Conservation (phyloP, 2,113 vertebrate genomes). For the Plestiodon gilberti region DNA sequence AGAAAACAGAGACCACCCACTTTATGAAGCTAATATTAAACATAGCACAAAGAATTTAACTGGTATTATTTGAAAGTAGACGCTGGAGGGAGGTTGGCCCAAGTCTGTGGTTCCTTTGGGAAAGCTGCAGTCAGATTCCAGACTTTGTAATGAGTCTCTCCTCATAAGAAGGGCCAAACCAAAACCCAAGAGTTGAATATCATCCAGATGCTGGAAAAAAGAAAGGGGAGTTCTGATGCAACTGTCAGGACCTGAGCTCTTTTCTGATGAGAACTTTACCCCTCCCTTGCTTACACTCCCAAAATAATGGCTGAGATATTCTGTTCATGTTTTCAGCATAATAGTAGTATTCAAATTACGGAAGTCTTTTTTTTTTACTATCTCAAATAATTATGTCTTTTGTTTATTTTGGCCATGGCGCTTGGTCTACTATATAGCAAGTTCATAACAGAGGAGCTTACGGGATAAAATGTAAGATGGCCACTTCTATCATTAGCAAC, state of each 20-base stretch:
- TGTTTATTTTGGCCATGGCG: background rate
- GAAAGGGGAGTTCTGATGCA: slow-evolving; percentile 46
- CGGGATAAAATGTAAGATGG: background rate
- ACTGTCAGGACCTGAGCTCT: slow-evolving; percentile 56
- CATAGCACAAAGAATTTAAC: slow-evolving; percentile 42
- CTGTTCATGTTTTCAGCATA: background rate
- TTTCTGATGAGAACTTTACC: slow-evolving; percentile 49
- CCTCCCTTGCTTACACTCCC: background rate
- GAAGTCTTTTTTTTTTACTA: background rate
- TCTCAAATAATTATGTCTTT: background rate
- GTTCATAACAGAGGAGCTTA: background rate
- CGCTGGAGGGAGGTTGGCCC: slow-evolving; percentile 35
- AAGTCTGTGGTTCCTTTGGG: slow-evolving; percentile 28
- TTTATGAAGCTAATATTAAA: slow-evolving; percentile 39
- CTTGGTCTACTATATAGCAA: background rate
- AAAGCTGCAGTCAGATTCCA: slow-evolving; percentile 56
- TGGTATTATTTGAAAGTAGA: slow-evolving; percentile 57
- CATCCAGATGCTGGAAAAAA: slow-evolving; percentile 48
- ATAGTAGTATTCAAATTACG: background rate
- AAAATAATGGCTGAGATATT: background rate
- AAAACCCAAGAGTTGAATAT: slow-evolving; percentile 51
- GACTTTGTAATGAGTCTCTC: slow-evolving; percentile 54
- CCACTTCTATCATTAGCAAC: background rate
- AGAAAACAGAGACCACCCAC: slow-evolving; percentile 53
- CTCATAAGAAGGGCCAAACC: slow-evolving; percentile 46